Evolutionary conservation across 2,888 invertebrate genomes (phyloP), one percentile per base, ranked within the genome.

Genomic region (Sphecodes monilicornis): DNA sequence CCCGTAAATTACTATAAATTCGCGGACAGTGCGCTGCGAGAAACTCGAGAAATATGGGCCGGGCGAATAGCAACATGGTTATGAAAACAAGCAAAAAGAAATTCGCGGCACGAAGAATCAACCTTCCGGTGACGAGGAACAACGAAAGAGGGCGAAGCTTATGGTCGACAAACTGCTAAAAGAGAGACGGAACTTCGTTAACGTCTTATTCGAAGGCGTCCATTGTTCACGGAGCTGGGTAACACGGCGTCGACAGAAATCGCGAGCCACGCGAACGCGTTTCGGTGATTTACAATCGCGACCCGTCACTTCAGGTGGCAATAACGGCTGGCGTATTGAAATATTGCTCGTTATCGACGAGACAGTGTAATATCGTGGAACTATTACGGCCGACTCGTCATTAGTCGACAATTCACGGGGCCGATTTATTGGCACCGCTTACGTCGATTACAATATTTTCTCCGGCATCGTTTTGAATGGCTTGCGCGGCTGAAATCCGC

Each of bases 321-420:
- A 84, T 89, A 89, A 89, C 76, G 81, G 69, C 72, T 66, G 80
- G 75, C 75, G 73, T 76, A 84, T 86, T 87, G 89, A 87, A 89
- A 89, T 87, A 89, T 89, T 81, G 86, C 80, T 81, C 79, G 87
- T 89, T 89, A 89, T 89, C 89, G 89, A 83, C 78, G 79, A 84
- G 87, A 82, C 89, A 79, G 74, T 75, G 89, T 88, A 89, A 89
- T 89, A 89, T 88, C 88, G 85, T 66, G 70, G 83, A 82, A 89
- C 88, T 89, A 86, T 89, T 86, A 86, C 86, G 64, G 69, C 80
- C 81, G 75, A 39, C 83, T 89, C 88, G 83, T 89, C 89, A 89
- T 89, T 89, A 89, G 81, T 82, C 80, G 84, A 43, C 80, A 82
- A 77, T 77, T 81, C 85, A 64, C 74, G 72, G 54, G 29, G 10